Evolutionary conservation across 1,140 invertebrate genomes (phyloP), one percentile per base, ranked within the genome.

Genomic region (Neotoxoptera formosana): DNA sequence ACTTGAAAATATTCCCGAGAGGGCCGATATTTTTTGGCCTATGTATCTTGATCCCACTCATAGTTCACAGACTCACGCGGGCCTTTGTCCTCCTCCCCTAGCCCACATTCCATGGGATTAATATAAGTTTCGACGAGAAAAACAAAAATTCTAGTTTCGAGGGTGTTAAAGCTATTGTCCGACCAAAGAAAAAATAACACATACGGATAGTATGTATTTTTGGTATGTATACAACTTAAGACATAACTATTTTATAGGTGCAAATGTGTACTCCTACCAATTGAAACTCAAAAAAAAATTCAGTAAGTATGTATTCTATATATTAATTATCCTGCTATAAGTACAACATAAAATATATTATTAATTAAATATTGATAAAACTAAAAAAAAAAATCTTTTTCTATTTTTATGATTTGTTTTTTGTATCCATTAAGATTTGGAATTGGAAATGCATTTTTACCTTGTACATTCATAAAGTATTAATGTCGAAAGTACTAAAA

Each of bases 21-120:
- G 60, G 30, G n/a, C 60, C 60, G 60, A 76, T 76, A 76, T 76
- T 76, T 76, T 76, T 76, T 76, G 60, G n/a, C n/a, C 60, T 76
- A n/a, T 7, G 60, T 76, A 76, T 76, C 60, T 67, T 67, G 30
- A 67, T 67, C n/a, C n/a, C 8, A n/a, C 60, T 76, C 60, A 76
- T 76, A 76, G n/a, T 76, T 76, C 60, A 76, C 60, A 76, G 30
- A 76, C 60, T 67, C 60, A n/a, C 60, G 60, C n/a, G 4, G 11
- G 11, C 60, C 6, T 67, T 67, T 67, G 14, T 76, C n/a, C n/a
- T 4, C 1, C 4, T n/a, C 20, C 30, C 6, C 2, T 30, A 30
- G 7, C 14, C 14, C 6, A 76, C n/a, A 76, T n/a, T 76, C 6
- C 14, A n/a, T 14, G 60, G n/a, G 60, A 76, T 34, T 34, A 76